Evolutionary conservation across 2,113 vertebrate species (phyloP).

Genomic region (Sturnira hondurensis): DNA sequence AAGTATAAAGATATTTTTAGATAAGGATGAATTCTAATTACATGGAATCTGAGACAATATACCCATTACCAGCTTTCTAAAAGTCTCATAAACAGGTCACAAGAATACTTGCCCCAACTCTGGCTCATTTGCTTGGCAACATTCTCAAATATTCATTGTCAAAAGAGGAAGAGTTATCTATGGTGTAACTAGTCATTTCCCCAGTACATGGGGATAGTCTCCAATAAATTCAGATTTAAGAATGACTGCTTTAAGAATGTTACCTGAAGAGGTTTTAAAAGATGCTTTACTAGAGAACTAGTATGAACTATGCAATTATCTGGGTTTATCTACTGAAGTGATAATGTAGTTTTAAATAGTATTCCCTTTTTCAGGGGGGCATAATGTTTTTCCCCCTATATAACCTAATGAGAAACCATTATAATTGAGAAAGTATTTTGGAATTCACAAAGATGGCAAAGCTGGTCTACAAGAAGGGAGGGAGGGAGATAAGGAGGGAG

Average conservation of each 20-base stretch:
- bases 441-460: constrained; percentile 41
- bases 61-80: not conserved
- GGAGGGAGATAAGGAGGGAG: too few species aligned
- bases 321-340: not conserved
- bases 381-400: not conserved
- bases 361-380: not conserved
- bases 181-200: not conserved
- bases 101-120: constrained; percentile 14
- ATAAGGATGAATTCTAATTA: constrained; percentile 52
- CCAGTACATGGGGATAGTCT: not conserved
- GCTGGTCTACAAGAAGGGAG: not conserved
- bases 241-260: constrained; percentile 12
- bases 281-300: constrained; percentile 26
- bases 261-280: constrained; percentile 36
- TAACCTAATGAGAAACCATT: constrained; percentile 21
- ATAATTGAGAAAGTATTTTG: constrained; percentile 43
- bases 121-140: constrained; percentile 37
- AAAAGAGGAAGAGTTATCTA: not conserved
- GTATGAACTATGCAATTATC: constrained; percentile 1
- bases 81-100: constrained; percentile 37
- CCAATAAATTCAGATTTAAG: constrained; percentile 31
- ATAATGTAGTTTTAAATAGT: constrained; percentile 26
- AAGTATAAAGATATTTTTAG: constrained; percentile 28
- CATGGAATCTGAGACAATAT: not conserved
- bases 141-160: constrained; percentile 6